phyloP scores from a whole-genome alignment of 2,888 invertebrate genomes.

The Sesia apiformis region DNA sequence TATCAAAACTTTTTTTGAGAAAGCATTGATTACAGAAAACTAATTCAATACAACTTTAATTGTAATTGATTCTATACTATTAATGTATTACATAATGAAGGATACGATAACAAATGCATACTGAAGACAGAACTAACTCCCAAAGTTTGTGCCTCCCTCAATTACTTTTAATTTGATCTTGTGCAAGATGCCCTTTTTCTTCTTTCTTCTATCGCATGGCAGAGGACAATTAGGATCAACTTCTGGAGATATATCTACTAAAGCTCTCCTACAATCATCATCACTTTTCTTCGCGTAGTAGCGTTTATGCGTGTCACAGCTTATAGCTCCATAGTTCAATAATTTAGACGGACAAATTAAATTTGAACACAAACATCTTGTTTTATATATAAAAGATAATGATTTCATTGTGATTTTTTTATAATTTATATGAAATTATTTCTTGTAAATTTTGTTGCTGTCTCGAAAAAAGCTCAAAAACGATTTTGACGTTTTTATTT shows the following conservation, averaged over 20 bases:
- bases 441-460: slow-evolving; percentile 23
- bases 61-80: neutral
- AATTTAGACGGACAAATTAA: slow-evolving; percentile 13
- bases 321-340: slow-evolving; percentile 6
- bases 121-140: slow-evolving; percentile 36
- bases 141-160: slow-evolving; percentile 63
- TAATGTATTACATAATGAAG: neutral
- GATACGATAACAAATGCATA: neutral
- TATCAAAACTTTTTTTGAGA: too few species aligned
- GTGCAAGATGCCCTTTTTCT: slow-evolving; percentile 46
- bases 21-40: too few species aligned
- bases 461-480: slow-evolving; percentile 10
- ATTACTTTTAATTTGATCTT: slow-evolving; percentile 49
- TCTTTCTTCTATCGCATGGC: slow-evolving; percentile 30
- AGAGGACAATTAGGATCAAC: slow-evolving; percentile 34
- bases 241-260: slow-evolving; percentile 39
- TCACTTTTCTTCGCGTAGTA: slow-evolving; percentile 28
- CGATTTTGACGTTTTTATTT: slow-evolving; percentile 9
- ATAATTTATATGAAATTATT: neutral
- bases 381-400: slow-evolving; percentile 17
- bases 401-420: slow-evolving; percentile 8
- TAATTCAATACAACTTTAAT: neutral
- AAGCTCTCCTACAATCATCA: slow-evolving; percentile 40
- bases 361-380: slow-evolving; percentile 22
- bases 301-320: slow-evolving; percentile 14